These are phyloP conservation scores for Camelus bactrianus DNA, from an alignment of 2,113 vertebrate species.

Conservation along the genomic window DNA sequence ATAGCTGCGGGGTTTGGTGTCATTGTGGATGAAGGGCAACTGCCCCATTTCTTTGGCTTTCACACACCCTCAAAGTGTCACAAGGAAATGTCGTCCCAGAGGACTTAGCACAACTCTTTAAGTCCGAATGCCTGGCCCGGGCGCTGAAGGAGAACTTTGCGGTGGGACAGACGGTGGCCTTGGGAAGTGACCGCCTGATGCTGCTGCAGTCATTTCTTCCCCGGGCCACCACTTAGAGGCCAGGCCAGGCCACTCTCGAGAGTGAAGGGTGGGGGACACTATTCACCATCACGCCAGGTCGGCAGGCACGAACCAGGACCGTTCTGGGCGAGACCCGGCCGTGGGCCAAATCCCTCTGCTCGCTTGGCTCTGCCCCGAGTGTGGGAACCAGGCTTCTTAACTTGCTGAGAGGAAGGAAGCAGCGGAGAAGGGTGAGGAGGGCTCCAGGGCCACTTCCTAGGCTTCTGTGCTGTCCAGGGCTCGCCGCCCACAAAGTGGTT, in stretches of 20 bases:
- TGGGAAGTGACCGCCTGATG: neutral
- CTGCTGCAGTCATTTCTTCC: neutral
- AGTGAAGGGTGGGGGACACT: neutral
- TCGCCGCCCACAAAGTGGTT: neutral
- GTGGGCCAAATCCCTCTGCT: too few species aligned
- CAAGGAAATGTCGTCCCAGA: neutral
- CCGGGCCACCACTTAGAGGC: neutral
- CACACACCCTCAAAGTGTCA: neutral
- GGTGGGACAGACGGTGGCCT: neutral
- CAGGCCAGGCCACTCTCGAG: neutral
- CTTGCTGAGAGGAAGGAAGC: neutral
- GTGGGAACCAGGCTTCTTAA: neutral
- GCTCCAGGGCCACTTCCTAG: neutral
- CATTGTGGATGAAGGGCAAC: conserved; percentile 18
- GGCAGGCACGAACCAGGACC: neutral
- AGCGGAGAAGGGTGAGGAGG: neutral
- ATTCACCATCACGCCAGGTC: rapidly evolving
- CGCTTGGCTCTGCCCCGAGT: neutral
- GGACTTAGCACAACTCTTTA: neutral
- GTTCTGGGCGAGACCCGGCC: neutral
- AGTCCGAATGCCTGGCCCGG: neutral
- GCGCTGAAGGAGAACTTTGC: neutral
- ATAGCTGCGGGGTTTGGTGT: conserved; percentile 48
- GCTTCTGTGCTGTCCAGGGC: neutral
- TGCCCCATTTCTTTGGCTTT: conserved; percentile 45